Base-by-base conservation (phyloP, 2,888 invertebrate genomes). In the Acanthoscelides obtectus region DNA sequence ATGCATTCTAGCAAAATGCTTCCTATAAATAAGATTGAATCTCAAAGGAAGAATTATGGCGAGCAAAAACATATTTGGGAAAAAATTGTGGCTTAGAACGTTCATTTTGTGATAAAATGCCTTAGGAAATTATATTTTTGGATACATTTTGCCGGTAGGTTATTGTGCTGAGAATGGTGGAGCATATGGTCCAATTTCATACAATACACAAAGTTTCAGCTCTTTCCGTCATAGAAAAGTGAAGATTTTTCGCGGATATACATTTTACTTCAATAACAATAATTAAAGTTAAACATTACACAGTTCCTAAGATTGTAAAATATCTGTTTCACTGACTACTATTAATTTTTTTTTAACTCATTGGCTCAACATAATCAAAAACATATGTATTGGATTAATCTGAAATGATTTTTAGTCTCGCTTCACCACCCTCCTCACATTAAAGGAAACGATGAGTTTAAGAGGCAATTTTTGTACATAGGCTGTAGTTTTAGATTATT, bases 51-150 rank as follows among this genome's bases (percentile, higher is more conserved):
- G n/a, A n/a, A n/a, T n/a, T n/a, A n/a, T n/a, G n/a, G n/a, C 5
- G 1, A 45, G 45, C 45, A 45, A 6, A 45, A 45, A 45, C 12
- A 45, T 45, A 1, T 45, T 45, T 12, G 45, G 17, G 17, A 12
- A 4, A 45, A 45, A 45, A 12, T 45, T 1, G 45, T 45, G 45
- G 45, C 45, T 45, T 45, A 12, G 17, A 45, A 45, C 17, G 17
- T 12, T 45, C 12, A 45, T 75, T 77, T 79, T 79, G 79, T 78
- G 78, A 78, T 78, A 79, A 74, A 76, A 70, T 76, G 78, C 77
- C 79, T 77, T 79, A 76, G 72, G 71, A 71, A 69, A 73, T 45
- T 72, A 75, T 77, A 77, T 77, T 79, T 76, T 79, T 76, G 69
- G 76, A 76, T 68, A 72, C 72, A 72, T 74, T 75, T 72, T 71